A percentile compares a stretch with the other conserved stretches of the same genome.
Evolutionary conservation across 2,797 vertebrate genomes (phyloP).

Genomic region (Manis crassicaudata): DNA sequence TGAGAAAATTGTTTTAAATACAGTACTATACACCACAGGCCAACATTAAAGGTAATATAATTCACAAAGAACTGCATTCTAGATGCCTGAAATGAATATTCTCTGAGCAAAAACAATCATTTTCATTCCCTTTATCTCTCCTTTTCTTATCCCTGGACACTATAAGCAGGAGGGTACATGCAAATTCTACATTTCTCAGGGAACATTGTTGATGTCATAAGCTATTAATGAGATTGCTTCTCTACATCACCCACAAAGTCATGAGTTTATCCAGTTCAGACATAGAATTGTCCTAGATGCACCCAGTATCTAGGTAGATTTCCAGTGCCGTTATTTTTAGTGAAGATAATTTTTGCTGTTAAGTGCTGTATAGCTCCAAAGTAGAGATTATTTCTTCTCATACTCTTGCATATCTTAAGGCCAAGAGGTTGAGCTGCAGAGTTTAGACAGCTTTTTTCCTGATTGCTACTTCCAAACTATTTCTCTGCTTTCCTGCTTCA

Average conservation of each 20-base stretch:
- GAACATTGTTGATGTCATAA: neutral
- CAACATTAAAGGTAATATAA: neutral
- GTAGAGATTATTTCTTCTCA: neutral
- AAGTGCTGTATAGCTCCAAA: neutral
- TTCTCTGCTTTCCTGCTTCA: neutral
- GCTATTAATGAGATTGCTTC: neutral
- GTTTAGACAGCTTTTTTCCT: neutral
- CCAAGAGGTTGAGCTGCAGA: neutral
- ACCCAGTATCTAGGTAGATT: neutral
- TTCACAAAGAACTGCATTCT: conserved; percentile 14
- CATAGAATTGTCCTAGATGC: neutral
- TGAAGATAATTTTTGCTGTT: neutral
- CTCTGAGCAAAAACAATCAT: conserved; percentile 8
- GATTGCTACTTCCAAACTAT: neutral
- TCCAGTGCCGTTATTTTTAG: neutral
- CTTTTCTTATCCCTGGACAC: neutral
- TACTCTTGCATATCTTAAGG: neutral
- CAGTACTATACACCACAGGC: neutral
- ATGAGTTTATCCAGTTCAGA: neutral
- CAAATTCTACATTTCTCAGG: neutral
- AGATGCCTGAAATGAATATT: conserved; percentile 13
- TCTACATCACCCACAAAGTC: conserved; percentile 1
- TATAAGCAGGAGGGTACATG: neutral
- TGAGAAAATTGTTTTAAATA: conserved; percentile 39
- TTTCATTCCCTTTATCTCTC: conserved; percentile 1